These are phyloP conservation scores for Tapirus indicus DNA, from an alignment of 2,797 vertebrate genomes.

Conservation along the genomic window DNA sequence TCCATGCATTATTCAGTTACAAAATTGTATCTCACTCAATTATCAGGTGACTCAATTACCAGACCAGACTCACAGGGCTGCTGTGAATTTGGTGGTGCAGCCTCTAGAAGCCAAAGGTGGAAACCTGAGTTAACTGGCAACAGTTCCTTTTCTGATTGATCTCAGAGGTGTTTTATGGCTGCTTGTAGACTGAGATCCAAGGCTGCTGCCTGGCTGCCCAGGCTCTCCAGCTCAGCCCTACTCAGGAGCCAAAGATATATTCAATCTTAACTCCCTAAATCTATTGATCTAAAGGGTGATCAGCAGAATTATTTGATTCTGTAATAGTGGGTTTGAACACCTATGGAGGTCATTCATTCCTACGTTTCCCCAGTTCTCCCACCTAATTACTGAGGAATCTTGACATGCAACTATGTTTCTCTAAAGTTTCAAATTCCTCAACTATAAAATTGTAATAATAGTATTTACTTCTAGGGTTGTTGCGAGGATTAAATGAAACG, in stretches of 20 bases:
- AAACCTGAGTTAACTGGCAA: not conserved
- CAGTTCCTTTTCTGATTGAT: not conserved
- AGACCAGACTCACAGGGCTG: not conserved
- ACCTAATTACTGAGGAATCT: not conserved
- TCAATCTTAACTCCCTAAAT: not conserved
- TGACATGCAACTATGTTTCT: not conserved
- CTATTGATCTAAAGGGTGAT: not conserved
- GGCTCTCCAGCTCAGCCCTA: not conserved
- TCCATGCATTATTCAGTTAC: not conserved
- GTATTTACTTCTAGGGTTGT: not conserved
- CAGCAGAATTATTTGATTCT: not conserved
- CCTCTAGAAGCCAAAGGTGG: not conserved
- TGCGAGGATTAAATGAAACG: not conserved
- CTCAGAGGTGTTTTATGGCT: not conserved
- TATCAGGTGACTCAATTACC: not conserved
- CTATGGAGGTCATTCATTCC: not conserved
- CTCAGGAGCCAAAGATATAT: not conserved
- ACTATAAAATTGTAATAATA: not conserved
- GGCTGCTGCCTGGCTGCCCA: not conserved
- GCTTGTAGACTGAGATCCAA: not conserved
- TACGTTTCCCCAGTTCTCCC: not conserved
- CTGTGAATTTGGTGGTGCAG: not conserved
- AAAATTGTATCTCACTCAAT: not conserved
- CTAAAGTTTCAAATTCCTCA: conserved; percentile 10
- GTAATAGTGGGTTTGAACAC: not conserved